Evolutionary conservation across 2,113 vertebrate genomes (phyloP).

Genomic region (Labeo catla): DNA sequence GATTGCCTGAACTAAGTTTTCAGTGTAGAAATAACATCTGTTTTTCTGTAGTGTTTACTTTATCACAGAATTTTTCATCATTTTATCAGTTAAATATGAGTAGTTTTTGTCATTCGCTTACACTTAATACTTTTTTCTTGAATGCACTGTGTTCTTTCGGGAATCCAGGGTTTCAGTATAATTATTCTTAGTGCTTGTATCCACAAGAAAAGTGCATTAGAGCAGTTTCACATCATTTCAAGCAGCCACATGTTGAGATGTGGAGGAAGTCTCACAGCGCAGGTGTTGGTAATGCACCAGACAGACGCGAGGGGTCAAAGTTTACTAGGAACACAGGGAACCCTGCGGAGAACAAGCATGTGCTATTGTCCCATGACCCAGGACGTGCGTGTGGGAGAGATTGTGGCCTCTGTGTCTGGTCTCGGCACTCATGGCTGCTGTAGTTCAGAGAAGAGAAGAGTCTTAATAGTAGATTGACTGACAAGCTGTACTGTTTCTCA

Average conservation of each 20-base stretch:
- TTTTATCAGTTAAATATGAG: neutral
- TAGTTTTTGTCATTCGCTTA: neutral
- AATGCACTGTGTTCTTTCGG: neutral
- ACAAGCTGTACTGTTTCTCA: constrained; percentile 30
- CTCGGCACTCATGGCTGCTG: constrained; percentile 10
- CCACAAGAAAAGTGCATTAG: neutral
- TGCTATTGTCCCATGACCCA: constrained; percentile 44
- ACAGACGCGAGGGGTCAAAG: constrained; percentile 41
- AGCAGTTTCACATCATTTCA: neutral
- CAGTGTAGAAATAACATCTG: too few relatives aligned
- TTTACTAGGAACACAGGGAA: constrained; percentile 40
- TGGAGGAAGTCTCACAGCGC: constrained; percentile 13
- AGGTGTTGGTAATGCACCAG: constrained; percentile 34
- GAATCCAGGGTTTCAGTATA: neutral
- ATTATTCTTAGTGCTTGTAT: neutral
- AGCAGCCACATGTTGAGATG: constrained; percentile 6
- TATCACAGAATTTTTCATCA: too few relatives aligned
- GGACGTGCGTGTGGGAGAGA: constrained; percentile 36
- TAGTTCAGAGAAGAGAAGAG: constrained; percentile 12
- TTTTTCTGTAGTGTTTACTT: too few relatives aligned
- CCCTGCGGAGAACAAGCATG: constrained; percentile 47
- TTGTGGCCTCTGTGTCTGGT: constrained; percentile 35
- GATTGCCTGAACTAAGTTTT: too few relatives aligned
- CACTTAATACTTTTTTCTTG: neutral
- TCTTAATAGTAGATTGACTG: neutral